Conservation (phyloP, 2,888 invertebrate species). For the Ornithoptera alexandrae region DNA sequence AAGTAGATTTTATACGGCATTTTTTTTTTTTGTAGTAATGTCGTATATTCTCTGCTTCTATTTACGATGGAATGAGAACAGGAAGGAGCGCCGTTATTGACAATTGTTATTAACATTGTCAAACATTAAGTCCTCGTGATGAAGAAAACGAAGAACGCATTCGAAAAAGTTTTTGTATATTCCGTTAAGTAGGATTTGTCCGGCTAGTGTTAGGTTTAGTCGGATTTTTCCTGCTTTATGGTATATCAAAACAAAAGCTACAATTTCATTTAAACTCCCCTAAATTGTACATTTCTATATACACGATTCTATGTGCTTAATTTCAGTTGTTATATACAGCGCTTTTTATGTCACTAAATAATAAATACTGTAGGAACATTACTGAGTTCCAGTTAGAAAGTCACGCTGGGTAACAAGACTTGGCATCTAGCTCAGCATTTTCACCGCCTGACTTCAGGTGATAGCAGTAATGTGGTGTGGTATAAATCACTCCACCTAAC, state of each 20-base stretch:
- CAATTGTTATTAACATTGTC: neutral
- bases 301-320: too few relatives aligned
- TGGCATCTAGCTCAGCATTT: too few relatives aligned
- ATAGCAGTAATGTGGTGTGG: too few relatives aligned
- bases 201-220: conserved; percentile 30
- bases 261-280: neutral
- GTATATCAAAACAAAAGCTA: conserved; percentile 15
- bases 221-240: conserved; percentile 31
- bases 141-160: neutral
- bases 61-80: conserved; percentile 13
- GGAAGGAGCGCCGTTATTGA: neutral
- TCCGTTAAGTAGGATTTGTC: conserved; percentile 38
- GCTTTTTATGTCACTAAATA: too few relatives aligned
- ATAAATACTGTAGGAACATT: too few relatives aligned
- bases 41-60: conserved; percentile 36
- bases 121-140: neutral
- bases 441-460: too few relatives aligned
- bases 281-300: too few relatives aligned
- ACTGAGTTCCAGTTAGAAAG: too few relatives aligned
- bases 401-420: too few relatives aligned
- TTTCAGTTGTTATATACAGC: too few relatives aligned
- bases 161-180: conserved; percentile 1
- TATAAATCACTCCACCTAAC: too few relatives aligned
- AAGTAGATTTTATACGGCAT: conserved; percentile 41
- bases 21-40: conserved; percentile 29